Percentiles rank a stretch among this genome's conserved stretches.
Evolutionary conservation across 2,888 invertebrate genomes (phyloP).

Genomic region (Mechanitis messenoides): DNA sequence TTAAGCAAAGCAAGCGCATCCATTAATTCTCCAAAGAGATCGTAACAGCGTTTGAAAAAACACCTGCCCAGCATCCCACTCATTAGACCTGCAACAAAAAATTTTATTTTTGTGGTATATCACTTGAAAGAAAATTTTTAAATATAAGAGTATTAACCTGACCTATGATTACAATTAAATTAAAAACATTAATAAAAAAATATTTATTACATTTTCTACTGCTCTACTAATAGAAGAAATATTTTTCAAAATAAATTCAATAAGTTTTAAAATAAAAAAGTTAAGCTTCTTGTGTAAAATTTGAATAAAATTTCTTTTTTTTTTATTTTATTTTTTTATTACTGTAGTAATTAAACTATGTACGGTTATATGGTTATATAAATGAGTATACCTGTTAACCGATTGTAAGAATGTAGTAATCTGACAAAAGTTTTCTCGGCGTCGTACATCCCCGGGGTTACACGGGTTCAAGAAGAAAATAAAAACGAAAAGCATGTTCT

Average conservation of each 20-base stretch:
- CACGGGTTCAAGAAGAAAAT: conserved; percentile 5
- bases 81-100: conserved; percentile 65
- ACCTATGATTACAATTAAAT: no score
- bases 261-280: conserved; percentile 6
- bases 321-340: no score
- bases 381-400: not conserved
- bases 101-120: not conserved
- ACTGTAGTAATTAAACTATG: no score
- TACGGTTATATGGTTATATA: no score
- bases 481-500: conserved; percentile 17
- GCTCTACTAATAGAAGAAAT: no score
- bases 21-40: conserved; percentile 89
- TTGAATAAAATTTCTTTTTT: no score
- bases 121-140: no score
- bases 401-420: conserved; percentile 5
- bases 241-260: no score
- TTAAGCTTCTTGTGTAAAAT: not conserved
- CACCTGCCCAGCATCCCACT: conserved; percentile 81
- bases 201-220: no score
- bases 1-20: conserved; percentile 93
- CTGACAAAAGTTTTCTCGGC: conserved; percentile 6
- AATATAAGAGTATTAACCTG: no score
- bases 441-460: conserved; percentile 15
- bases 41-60: conserved; percentile 89
- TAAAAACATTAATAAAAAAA: no score